These are phyloP conservation scores for Zonotrichia leucophrys DNA, from an alignment of 2,113 vertebrate species.

Conservation along the genomic window DNA sequence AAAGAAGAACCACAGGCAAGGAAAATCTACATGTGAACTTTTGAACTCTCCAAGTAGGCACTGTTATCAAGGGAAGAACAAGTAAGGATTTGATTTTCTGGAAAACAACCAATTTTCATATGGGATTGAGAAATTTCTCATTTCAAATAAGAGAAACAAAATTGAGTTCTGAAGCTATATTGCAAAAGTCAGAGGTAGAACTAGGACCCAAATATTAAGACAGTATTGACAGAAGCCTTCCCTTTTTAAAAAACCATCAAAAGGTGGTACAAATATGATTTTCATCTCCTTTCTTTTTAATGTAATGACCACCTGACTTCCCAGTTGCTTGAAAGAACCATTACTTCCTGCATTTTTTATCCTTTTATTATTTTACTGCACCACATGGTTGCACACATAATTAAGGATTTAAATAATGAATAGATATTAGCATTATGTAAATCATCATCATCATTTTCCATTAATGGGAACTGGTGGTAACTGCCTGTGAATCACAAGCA, in stretches of 20 bases:
- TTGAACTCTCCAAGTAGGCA: background rate
- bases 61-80: background rate
- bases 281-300: background rate
- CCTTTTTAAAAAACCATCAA: background rate
- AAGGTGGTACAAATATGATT: background rate
- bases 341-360: slow-evolving; percentile 35
- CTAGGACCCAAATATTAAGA: background rate
- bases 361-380: slow-evolving; percentile 35
- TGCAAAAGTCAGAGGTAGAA: background rate
- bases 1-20: background rate
- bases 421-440: slow-evolving; percentile 55
- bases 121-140: background rate
- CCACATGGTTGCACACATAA: slow-evolving; percentile 33
- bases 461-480: slow-evolving; percentile 31
- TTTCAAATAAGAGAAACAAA: background rate
- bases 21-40: background rate
- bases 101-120: background rate
- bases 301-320: background rate
- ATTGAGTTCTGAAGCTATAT: background rate
- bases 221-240: background rate
- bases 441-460: slow-evolving; percentile 30
- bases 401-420: slow-evolving; percentile 61
- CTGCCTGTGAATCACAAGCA: slow-evolving; percentile 30
- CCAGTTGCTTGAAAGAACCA: slow-evolving; percentile 2
- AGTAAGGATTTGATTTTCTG: background rate